phyloP scores from a whole-genome alignment of 2,797 vertebrate species.

The Pangasius mekongensis region DNA sequence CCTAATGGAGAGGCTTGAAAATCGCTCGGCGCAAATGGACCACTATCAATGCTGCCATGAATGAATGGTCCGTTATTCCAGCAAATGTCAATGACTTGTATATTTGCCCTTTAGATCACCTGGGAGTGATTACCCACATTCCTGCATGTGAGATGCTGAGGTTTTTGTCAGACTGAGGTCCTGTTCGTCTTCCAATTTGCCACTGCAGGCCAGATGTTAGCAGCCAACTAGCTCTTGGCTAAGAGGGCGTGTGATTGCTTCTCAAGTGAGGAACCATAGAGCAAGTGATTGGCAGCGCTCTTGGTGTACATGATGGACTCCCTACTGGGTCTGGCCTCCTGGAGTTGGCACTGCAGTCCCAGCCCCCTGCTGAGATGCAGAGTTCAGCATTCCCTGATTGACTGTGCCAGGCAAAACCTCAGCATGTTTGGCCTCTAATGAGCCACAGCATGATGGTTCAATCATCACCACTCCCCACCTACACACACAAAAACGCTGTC shows the following conservation, averaged over 20 bases:
- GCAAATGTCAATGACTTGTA: conserved; percentile 53
- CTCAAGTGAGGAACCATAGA: conserved; percentile 49
- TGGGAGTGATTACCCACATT: conserved; percentile 26
- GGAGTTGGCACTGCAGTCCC: conserved; percentile 67
- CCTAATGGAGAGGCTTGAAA: conserved; percentile 45
- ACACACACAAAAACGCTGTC: background rate
- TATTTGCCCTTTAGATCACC: conserved; percentile 47
- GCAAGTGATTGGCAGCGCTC: conserved; percentile 69
- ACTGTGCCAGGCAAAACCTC: conserved; percentile 66
- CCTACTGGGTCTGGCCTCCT: conserved; percentile 63
- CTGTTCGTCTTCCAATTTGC: background rate
- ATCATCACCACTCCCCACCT: conserved; percentile 9
- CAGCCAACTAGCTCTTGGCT: conserved; percentile 46
- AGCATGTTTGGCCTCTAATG: conserved; percentile 20
- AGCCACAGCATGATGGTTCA: conserved; percentile 55
- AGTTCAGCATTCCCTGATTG: conserved; percentile 71
- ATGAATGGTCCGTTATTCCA: conserved; percentile 44
- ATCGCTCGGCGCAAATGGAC: conserved; percentile 43
- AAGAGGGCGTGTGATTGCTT: conserved; percentile 54
- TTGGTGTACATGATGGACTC: conserved; percentile 65
- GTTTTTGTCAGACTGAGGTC: background rate
- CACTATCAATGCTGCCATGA: conserved; percentile 43
- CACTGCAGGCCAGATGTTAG: conserved; percentile 8
- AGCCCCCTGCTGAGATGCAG: conserved; percentile 58
- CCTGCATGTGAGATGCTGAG: background rate